A percentile compares a stretch with the other conserved stretches of the same genome.
Conservation (phyloP, 2,888 invertebrate genomes). For the Aphidoletes aphidimyza region DNA sequence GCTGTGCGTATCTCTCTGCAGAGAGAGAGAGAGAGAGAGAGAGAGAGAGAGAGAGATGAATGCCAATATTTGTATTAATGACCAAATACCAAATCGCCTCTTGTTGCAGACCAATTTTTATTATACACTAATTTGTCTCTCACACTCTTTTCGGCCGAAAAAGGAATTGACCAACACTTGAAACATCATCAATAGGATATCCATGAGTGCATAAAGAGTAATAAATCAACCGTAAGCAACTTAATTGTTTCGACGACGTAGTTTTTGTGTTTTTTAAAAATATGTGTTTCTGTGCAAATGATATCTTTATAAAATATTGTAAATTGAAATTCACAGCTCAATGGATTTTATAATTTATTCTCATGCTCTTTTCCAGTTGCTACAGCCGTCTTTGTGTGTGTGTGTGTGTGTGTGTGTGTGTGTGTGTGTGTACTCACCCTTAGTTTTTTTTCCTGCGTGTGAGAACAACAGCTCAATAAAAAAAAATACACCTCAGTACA, state of each 20-base stretch:
- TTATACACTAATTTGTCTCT: not conserved
- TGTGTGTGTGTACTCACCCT: conserved; percentile 5
- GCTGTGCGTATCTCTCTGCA: too few relatives aligned
- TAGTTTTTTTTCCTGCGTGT: conserved; percentile 27
- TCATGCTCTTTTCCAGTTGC: conserved; percentile 20
- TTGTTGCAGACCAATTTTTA: conserved; percentile 22
- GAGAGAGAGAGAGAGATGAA: too few relatives aligned
- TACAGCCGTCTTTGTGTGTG: not conserved
- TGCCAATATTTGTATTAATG: too few relatives aligned
- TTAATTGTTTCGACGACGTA: not conserved
- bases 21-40: too few relatives aligned
- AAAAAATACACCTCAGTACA: not conserved
- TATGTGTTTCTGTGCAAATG: conserved; percentile 26
- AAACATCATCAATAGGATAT: not conserved
- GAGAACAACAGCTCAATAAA: not conserved
- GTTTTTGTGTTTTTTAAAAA: not conserved
- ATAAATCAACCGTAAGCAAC: conserved; percentile 23
- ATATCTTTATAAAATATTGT: conserved; percentile 37
- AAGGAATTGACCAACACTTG: not conserved
- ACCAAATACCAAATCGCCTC: too few relatives aligned
- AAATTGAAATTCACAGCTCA: conserved; percentile 45
- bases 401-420: not conserved
- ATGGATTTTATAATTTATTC: conserved; percentile 42
- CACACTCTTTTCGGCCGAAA: not conserved
- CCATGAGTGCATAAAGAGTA: not conserved